Evolutionary conservation across 2,888 invertebrate species (phyloP).

Genomic region (Amiota mariae): DNA sequence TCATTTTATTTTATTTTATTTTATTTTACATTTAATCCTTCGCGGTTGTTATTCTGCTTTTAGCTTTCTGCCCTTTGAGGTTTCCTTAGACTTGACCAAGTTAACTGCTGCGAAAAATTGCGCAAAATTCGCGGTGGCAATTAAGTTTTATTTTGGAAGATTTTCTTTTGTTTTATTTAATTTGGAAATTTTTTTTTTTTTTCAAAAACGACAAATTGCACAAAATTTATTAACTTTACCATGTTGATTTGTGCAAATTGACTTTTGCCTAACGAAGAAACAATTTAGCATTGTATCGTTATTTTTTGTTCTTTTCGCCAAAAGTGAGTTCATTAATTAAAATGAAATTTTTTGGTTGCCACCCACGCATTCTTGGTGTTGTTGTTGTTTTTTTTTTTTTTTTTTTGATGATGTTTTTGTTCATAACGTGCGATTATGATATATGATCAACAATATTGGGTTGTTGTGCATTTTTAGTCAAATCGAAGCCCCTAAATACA

Average conservation of each 20-base stretch:
- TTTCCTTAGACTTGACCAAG: not conserved
- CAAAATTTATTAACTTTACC: too few relatives aligned
- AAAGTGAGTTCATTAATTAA: constrained; percentile 56
- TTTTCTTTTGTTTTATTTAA: constrained; percentile 4
- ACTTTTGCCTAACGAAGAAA: too few relatives aligned
- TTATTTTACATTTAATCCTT: not conserved
- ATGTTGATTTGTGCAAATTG: too few relatives aligned
- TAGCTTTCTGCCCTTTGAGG: constrained; percentile 39
- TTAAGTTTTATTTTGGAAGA: not conserved
- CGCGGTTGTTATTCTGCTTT: constrained; percentile 33
- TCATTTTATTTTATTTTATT: too few relatives aligned
- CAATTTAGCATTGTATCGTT: too few relatives aligned
- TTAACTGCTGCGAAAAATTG: not conserved
- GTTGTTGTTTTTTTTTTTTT: too few relatives aligned
- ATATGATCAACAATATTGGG: constrained; percentile 49
- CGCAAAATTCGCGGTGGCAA: not conserved
- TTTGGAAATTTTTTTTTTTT: too few relatives aligned
- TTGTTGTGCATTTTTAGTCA: not conserved
- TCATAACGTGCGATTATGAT: constrained; percentile 61
- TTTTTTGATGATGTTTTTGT: too few relatives aligned
- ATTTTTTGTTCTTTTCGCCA: constrained; percentile 23
- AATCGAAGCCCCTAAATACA: not conserved
- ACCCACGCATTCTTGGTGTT: constrained; percentile 51
- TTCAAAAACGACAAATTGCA: too few relatives aligned
- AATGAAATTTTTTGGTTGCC: constrained; percentile 45